These are phyloP conservation scores for Halichoeres trimaculatus DNA, from an alignment of 2,113 vertebrate species.

Conservation along the genomic window DNA sequence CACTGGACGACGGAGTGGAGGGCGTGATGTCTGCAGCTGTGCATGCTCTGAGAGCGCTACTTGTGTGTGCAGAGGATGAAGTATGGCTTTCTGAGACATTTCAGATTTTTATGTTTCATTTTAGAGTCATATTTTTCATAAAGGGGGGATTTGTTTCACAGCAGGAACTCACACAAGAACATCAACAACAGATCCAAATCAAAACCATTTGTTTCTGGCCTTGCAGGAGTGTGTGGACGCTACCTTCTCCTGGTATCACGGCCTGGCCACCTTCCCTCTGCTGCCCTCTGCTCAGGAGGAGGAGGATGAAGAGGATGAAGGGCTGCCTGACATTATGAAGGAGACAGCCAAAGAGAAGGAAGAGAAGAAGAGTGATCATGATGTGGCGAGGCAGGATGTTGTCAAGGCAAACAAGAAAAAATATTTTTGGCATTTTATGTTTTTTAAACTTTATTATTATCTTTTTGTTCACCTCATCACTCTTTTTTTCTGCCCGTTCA, in stretches of 20 bases:
- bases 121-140: too few species aligned
- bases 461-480: not conserved
- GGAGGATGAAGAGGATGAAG: constrained; percentile 85
- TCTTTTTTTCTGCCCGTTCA: constrained; percentile 2
- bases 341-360: constrained; percentile 84
- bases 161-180: too few species aligned
- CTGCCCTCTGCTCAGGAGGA: constrained; percentile 84
- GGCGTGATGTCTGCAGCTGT: constrained; percentile 89
- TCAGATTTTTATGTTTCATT: not conserved
- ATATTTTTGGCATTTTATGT: not conserved
- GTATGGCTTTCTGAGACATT: constrained; percentile 70
- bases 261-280: constrained; percentile 87
- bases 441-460: too few species aligned
- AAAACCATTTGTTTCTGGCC: not conserved
- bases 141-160: too few species aligned
- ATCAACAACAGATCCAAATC: too few species aligned
- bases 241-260: constrained; percentile 92
- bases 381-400: constrained; percentile 89
- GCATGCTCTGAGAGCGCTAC: constrained; percentile 85
- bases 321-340: constrained; percentile 79
- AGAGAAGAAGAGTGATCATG: constrained; percentile 86
- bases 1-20: constrained; percentile 90
- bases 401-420: constrained; percentile 85
- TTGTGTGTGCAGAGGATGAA: constrained; percentile 92
- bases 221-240: constrained; percentile 89